phyloP scores from a whole-genome alignment of 2,797 vertebrate species.

The Peromyscus aztecus region DNA sequence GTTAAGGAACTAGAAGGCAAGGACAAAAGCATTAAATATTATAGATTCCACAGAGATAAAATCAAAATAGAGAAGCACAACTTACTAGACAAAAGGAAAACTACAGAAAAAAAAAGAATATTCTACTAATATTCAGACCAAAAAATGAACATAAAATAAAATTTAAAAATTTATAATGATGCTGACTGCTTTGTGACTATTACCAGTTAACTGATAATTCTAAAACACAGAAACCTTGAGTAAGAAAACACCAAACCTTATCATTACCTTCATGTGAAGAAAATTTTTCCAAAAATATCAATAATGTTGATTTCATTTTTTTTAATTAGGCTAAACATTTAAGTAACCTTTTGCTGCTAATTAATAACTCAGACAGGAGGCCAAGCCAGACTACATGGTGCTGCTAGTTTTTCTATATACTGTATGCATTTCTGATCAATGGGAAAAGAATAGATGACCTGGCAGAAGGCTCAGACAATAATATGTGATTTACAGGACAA shows the following conservation, averaged over 20 bases:
- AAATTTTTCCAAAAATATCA: constrained; percentile 34
- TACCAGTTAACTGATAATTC: constrained; percentile 22
- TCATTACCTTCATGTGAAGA: not conserved
- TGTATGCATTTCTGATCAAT: constrained; percentile 96
- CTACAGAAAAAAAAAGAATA: not conserved
- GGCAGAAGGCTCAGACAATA: constrained; percentile 98
- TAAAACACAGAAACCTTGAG: not conserved
- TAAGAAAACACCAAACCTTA: constrained; percentile 13
- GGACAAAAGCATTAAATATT: no score
- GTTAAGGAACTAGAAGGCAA: not conserved
- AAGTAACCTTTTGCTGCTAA: constrained; percentile 76
- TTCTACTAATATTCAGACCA: constrained; percentile 23
- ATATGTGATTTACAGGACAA: constrained; percentile 99
- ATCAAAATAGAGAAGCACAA: constrained; percentile 5
- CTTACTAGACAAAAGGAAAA: not conserved
- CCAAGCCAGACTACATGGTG: constrained; percentile 85
- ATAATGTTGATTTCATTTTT: constrained; percentile 60
- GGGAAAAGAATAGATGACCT: constrained; percentile 97
- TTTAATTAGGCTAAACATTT: constrained; percentile 69
- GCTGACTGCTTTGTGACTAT: not conserved
- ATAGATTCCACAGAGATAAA: constrained; percentile 28
- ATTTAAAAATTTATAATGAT: constrained; percentile 28
- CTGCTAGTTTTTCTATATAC: constrained; percentile 88
- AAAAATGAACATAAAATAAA: constrained; percentile 58
- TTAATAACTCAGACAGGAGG: constrained; percentile 87